A percentile compares a stretch with the other conserved stretches of the same genome.
Conservation (phyloP, 2,113 vertebrate genomes). For the Crotophaga sulcirostris region DNA sequence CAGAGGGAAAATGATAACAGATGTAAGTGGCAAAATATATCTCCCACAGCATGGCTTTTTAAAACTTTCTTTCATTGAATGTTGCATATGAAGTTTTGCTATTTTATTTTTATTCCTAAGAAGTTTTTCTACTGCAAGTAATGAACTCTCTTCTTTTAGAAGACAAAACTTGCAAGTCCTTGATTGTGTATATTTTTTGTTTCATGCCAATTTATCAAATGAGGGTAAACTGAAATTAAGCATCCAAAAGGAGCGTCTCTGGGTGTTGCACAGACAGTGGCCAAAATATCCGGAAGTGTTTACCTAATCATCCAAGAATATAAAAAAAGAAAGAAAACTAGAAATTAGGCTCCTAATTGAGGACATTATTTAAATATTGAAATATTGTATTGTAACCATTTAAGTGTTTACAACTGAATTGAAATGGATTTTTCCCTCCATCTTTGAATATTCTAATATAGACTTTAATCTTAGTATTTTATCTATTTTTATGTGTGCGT, state of each 20-base stretch:
- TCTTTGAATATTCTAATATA: background rate
- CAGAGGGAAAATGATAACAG: conserved; percentile 98
- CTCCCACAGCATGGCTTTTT: background rate
- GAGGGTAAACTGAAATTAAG: background rate
- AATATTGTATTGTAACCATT: background rate
- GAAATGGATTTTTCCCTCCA: background rate
- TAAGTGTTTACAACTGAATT: background rate
- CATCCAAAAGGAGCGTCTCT: background rate
- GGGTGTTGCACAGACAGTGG: background rate
- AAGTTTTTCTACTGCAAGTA: background rate
- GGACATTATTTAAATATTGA: background rate
- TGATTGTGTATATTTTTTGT: background rate
- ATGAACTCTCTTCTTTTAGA: background rate
- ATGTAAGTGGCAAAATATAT: conserved; percentile 82
- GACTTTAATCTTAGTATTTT: background rate
- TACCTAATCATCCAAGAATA: background rate
- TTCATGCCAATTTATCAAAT: background rate
- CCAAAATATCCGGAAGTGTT: background rate
- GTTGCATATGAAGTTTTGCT: background rate
- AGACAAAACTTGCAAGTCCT: background rate
- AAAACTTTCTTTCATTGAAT: background rate
- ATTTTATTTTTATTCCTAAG: background rate
- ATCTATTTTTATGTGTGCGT: background rate
- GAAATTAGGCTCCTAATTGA: background rate
- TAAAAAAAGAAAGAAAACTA: background rate